Evolutionary conservation across 2,888 invertebrate genomes (phyloP).

Genomic region (Drosophila bunnanda): DNA sequence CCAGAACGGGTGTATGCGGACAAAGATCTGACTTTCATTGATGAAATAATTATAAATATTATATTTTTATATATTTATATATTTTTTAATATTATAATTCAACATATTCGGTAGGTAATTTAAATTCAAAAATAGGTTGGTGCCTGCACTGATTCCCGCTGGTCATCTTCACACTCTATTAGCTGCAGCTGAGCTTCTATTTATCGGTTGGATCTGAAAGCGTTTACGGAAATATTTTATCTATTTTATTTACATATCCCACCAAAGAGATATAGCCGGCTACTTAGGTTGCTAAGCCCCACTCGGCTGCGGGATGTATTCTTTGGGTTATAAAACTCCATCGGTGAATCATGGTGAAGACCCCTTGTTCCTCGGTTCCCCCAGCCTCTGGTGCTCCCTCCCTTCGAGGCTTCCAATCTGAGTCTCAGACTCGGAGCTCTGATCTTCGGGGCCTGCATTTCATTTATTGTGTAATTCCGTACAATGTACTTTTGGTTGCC

Average conservation of each 20-base stretch:
- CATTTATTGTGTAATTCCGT: slow-evolving; percentile 79
- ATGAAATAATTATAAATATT: no score
- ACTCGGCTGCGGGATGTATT: slow-evolving; percentile 58
- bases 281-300: slow-evolving; percentile 59
- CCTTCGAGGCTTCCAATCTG: slow-evolving; percentile 2
- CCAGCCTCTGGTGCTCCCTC: slow-evolving; percentile 10
- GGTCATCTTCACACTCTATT: slow-evolving; percentile 79
- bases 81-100: background rate
- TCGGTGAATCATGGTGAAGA: slow-evolving; percentile 71
- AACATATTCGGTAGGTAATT: background rate
- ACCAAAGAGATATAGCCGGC: slow-evolving; percentile 55
- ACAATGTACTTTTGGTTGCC: slow-evolving; percentile 73
- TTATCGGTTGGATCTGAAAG: slow-evolving; percentile 55
- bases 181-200: slow-evolving; percentile 52
- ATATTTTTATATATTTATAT: no score
- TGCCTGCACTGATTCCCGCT: slow-evolving; percentile 13
- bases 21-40: no score
- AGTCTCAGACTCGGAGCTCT: slow-evolving; percentile 44
- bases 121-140: background rate
- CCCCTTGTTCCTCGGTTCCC: slow-evolving; percentile 39
- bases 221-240: slow-evolving; percentile 74
- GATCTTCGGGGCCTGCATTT: slow-evolving; percentile 72
- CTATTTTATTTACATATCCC: slow-evolving; percentile 72
- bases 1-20: no score
- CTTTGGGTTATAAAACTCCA: slow-evolving; percentile 81